Conservation (phyloP, 2,113 vertebrate genomes). For the Miniopterus natalensis region DNA sequence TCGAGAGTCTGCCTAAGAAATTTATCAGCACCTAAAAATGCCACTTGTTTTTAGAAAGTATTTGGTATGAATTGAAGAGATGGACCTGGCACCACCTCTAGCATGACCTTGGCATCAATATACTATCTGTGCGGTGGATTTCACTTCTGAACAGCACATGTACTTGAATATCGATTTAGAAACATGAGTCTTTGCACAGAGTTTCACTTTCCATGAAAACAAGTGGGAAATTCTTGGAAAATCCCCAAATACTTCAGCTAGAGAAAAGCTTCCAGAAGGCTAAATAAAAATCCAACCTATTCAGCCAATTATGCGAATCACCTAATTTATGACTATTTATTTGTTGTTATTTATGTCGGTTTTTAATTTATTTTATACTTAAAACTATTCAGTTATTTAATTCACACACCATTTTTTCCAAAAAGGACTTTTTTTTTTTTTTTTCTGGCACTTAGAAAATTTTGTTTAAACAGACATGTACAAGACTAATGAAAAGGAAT, state of each 20-base stretch:
- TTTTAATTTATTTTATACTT: background rate
- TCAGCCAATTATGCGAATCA: background rate
- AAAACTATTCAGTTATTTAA: background rate
- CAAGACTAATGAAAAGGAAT: background rate
- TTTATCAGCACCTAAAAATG: background rate
- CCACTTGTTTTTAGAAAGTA: background rate
- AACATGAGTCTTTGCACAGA: background rate
- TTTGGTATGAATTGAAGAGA: background rate
- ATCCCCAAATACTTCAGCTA: background rate
- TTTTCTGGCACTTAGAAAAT: background rate
- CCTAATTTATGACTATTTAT: background rate
- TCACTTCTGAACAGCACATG: background rate
- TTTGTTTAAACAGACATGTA: slow-evolving; percentile 6
- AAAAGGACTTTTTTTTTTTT: background rate
- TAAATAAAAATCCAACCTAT: background rate
- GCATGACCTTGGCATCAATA: background rate
- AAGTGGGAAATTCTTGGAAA: background rate
- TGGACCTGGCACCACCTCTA: background rate
- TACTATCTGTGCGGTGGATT: background rate
- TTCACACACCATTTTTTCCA: background rate
- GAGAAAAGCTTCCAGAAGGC: background rate
- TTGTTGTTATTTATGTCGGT: background rate
- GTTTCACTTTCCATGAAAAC: background rate
- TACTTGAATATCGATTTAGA: background rate
- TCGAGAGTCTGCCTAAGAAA: background rate